Evolutionary conservation across 1,140 invertebrate species (phyloP).

Genomic region (Drosophila erecta): DNA sequence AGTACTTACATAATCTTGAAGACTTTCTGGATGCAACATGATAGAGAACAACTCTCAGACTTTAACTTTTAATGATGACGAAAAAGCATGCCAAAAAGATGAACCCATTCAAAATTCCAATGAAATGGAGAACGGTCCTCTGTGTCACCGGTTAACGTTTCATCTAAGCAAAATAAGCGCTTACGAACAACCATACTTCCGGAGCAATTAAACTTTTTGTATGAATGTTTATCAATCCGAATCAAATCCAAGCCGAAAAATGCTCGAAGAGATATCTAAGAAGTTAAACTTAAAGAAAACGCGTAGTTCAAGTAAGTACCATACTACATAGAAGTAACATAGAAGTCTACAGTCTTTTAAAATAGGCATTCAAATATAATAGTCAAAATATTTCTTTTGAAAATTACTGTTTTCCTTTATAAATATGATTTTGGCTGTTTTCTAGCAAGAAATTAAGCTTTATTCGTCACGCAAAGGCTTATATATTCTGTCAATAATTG

Average conservation of each 20-base stretch:
- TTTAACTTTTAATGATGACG: slow-evolving; percentile 58
- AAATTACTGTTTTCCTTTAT: too few species aligned
- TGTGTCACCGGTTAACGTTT: slow-evolving; percentile 31
- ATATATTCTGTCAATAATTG: too few species aligned
- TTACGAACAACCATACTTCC: slow-evolving; percentile 98
- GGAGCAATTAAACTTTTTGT: slow-evolving; percentile 98
- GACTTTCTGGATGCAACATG: slow-evolving; percentile 78
- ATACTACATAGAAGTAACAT: neutral
- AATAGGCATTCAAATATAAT: too few species aligned
- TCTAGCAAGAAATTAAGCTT: too few species aligned
- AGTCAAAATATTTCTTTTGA: too few species aligned
- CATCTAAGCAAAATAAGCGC: slow-evolving; percentile 92
- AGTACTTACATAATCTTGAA: slow-evolving; percentile 75
- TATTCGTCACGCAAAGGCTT: too few species aligned
- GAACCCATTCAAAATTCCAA: slow-evolving; percentile 35
- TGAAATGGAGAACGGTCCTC: slow-evolving; percentile 42
- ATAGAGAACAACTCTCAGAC: slow-evolving; percentile 75
- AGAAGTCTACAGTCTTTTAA: too few species aligned
- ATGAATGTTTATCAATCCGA: slow-evolving; percentile 98
- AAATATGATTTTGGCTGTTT: too few species aligned
- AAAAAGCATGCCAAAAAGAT: slow-evolving; percentile 40
- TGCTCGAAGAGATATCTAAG: slow-evolving; percentile 97
- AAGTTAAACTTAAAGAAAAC: slow-evolving; percentile 98
- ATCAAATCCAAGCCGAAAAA: slow-evolving; percentile 98
- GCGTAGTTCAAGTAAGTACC: slow-evolving; percentile 92